phyloP scores from a whole-genome alignment of 2,888 invertebrate genomes.

The Gastracanthus pulcherrimus region DNA sequence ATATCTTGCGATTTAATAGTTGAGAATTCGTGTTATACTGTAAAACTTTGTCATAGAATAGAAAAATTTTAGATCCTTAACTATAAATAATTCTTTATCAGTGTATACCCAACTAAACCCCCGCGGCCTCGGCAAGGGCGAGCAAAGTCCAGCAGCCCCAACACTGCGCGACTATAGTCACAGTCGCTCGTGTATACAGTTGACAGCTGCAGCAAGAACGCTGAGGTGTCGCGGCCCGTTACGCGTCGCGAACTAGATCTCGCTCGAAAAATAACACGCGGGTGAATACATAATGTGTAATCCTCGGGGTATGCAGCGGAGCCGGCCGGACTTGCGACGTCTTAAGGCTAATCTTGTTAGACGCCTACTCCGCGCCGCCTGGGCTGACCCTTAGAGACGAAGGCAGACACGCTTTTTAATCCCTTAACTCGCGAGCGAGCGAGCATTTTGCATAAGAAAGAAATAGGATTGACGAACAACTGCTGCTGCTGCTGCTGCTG shows the following conservation, averaged over 20 bases:
- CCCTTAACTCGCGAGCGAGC: slow-evolving; percentile 71
- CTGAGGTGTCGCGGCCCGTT: background rate
- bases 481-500: background rate
- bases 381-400: slow-evolving; percentile 36
- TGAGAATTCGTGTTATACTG: too few relatives aligned
- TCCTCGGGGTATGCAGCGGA: slow-evolving; percentile 75
- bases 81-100: too few relatives aligned
- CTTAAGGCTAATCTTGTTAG: slow-evolving; percentile 77
- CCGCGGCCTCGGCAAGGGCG: too few relatives aligned
- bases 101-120: too few relatives aligned
- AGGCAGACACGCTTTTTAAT: slow-evolving; percentile 72
- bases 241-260: slow-evolving; percentile 64
- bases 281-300: slow-evolving; percentile 77
- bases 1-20: too few relatives aligned
- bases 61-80: too few relatives aligned
- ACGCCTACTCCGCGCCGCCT: slow-evolving; percentile 58
- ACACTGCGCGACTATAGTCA: too few relatives aligned
- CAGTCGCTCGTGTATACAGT: too few relatives aligned
- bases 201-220: background rate
- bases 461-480: slow-evolving; percentile 71
- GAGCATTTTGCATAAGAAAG: slow-evolving; percentile 75
- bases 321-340: slow-evolving; percentile 64
- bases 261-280: slow-evolving; percentile 66
- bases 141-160: too few relatives aligned
- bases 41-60: too few relatives aligned